A percentile compares a stretch with the other conserved stretches of the same genome.
phyloP scores from a whole-genome alignment of 2,797 vertebrate genomes.

The Labeo calbasu region DNA sequence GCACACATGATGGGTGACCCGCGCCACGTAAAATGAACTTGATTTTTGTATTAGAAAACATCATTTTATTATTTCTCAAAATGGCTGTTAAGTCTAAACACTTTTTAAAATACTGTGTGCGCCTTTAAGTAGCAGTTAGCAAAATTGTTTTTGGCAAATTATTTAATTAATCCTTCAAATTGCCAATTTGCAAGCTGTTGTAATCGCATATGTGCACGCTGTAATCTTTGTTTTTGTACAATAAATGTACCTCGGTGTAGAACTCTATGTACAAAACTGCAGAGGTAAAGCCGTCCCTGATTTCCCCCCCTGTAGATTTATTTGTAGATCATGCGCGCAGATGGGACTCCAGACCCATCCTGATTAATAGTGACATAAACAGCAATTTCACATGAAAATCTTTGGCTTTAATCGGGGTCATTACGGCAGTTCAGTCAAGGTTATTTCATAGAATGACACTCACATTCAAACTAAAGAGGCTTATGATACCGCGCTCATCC shows the following conservation, averaged over 20 bases:
- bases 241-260: background rate
- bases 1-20: background rate
- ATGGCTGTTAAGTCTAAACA: background rate
- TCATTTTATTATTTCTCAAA: background rate
- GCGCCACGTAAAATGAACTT: background rate
- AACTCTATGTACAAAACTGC: constrained; percentile 3
- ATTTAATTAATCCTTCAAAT: background rate
- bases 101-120: background rate
- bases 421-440: constrained; percentile 22
- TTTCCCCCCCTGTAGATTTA: background rate
- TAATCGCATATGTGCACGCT: background rate
- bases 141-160: background rate
- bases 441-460: constrained; percentile 34
- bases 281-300: constrained; percentile 9
- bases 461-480: constrained; percentile 43
- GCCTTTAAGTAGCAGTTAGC: background rate
- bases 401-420: constrained; percentile 34
- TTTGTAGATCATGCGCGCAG: constrained; percentile 10
- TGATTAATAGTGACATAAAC: constrained; percentile 10
- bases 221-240: background rate
- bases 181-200: background rate
- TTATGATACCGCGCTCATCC: constrained; percentile 18
- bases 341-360: constrained; percentile 12
- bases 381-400: constrained; percentile 1
- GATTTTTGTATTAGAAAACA: background rate